Conservation (phyloP, 2,797 vertebrate genomes). For the Ceryle rudis region DNA sequence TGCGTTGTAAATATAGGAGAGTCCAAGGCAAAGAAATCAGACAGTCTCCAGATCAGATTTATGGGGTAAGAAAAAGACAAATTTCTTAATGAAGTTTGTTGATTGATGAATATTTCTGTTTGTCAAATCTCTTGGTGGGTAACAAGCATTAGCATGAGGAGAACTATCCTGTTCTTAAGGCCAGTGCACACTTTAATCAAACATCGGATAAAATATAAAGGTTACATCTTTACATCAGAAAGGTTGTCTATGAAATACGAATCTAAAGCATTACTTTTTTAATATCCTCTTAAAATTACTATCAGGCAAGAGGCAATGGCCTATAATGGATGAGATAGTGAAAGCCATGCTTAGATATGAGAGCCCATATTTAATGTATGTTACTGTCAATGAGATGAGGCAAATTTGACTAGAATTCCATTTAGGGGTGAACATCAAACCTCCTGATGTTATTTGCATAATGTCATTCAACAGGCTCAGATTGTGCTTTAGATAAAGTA, state of each 20-base stretch:
- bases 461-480: not conserved
- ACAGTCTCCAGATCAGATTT: not conserved
- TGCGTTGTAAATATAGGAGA: not conserved
- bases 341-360: not conserved
- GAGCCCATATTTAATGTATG: not conserved
- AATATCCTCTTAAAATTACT: not conserved
- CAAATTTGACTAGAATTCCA: not conserved
- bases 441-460: not conserved
- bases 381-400: not conserved
- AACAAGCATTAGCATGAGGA: not conserved
- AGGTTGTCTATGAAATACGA: not conserved
- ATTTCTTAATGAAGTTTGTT: not conserved
- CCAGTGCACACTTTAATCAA: not conserved
- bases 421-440: not conserved
- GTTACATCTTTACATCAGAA: not conserved
- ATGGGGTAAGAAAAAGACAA: not conserved
- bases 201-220: not conserved
- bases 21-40: not conserved
- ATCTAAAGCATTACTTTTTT: not conserved
- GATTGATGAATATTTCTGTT: not conserved
- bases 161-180: not conserved
- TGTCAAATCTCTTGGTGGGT: not conserved
- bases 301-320: not conserved
- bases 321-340: not conserved
- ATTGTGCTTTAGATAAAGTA: not conserved